phyloP scores from a whole-genome alignment of 37 sponge, comb jelly and placozoan species.

The Oopsacas minuta region DNA sequence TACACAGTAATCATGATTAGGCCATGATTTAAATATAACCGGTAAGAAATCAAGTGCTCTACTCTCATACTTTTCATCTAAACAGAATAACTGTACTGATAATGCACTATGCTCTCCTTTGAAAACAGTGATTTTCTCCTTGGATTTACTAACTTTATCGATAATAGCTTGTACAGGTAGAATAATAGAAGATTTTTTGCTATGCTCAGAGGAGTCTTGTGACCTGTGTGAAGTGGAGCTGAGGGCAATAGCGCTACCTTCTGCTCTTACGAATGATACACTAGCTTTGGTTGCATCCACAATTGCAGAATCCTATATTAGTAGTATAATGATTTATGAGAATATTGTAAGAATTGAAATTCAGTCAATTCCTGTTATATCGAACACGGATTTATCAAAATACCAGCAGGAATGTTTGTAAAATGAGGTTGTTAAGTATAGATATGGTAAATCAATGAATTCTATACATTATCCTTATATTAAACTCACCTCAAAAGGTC shows the following conservation, averaged over 20 bases:
- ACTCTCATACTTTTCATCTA: slow-evolving; percentile 86
- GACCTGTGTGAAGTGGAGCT: background rate
- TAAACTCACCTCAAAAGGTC: background rate
- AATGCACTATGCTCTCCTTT: slow-evolving; percentile 48
- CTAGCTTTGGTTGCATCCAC: background rate
- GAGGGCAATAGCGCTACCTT: background rate
- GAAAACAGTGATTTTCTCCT: background rate
- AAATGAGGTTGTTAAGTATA: too few species aligned
- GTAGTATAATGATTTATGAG: background rate
- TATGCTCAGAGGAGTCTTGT: background rate
- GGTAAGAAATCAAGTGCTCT: slow-evolving; percentile 74
- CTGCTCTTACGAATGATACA: background rate
- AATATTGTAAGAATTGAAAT: too few species aligned
- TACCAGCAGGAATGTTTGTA: too few species aligned
- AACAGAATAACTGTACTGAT: slow-evolving; percentile 73
- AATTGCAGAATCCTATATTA: background rate
- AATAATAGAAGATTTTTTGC: background rate
- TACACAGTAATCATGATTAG: slow-evolving; percentile 72
- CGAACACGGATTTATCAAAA: too few species aligned
- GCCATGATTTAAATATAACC: slow-evolving; percentile 65
- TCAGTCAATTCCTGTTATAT: too few species aligned
- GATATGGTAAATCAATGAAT: too few species aligned
- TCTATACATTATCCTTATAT: too few species aligned
- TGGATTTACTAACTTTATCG: background rate
- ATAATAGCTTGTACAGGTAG: background rate